Percentiles rank a stretch among this genome's conserved stretches.
Evolutionary conservation across 2,113 vertebrate species (phyloP).

Genomic region (Oxyura jamaicensis): DNA sequence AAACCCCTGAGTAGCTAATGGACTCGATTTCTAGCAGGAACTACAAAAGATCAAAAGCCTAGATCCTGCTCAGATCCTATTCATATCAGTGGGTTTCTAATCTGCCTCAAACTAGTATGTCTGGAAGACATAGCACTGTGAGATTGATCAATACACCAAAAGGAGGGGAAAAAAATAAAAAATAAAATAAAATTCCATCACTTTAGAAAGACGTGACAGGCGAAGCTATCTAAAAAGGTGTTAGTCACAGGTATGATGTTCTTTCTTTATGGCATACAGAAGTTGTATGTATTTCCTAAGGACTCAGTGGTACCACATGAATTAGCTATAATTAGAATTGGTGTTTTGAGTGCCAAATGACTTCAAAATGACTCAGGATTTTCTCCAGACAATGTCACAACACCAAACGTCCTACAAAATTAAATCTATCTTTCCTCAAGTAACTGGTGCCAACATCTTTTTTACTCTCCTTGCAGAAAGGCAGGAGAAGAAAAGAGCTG

Average conservation of each 20-base stretch:
- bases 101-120: neutral
- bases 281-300: neutral
- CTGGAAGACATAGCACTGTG: neutral
- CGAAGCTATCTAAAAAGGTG: neutral
- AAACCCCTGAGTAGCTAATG: neutral
- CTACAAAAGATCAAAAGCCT: neutral
- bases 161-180: neutral
- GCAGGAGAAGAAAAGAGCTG: neutral
- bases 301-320: neutral
- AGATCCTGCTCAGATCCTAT: neutral
- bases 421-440: neutral
- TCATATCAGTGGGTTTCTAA: fast-evolving
- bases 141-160: neutral
- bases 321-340: neutral
- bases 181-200: neutral
- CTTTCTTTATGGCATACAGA: neutral
- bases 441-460: neutral
- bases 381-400: neutral
- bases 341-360: neutral
- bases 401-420: neutral
- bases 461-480: neutral
- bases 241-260: neutral
- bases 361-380: neutral
- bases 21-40: neutral
- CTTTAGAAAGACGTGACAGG: neutral